Percentiles rank a stretch among this genome's conserved stretches.
Conservation (phyloP, 2,113 vertebrate genomes). For the Neolamprologus variostigma region DNA sequence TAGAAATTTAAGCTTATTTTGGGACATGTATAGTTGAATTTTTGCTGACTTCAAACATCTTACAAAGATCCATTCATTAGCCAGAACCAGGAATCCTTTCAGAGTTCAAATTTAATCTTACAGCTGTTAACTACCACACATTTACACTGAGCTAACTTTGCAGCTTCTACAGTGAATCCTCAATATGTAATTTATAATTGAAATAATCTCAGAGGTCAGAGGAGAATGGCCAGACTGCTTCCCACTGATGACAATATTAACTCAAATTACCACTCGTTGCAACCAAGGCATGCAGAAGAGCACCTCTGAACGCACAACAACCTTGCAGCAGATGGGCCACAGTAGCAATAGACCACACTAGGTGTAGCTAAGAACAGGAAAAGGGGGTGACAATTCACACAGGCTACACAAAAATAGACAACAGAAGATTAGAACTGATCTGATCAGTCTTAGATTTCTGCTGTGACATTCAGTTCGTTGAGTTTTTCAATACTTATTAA, state of each 20-base stretch:
- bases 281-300: neutral
- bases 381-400: neutral
- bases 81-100: neutral
- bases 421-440: neutral
- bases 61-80: neutral
- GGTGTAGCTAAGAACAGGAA: neutral
- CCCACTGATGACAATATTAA: neutral
- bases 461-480: neutral
- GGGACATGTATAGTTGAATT: neutral
- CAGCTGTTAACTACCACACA: neutral
- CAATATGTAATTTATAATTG: neutral
- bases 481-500: neutral
- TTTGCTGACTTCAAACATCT: neutral
- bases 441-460: neutral
- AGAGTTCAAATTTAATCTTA: neutral
- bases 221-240: neutral
- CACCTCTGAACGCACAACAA: neutral
- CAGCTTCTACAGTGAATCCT: neutral
- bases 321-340: neutral
- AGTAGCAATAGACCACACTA: neutral
- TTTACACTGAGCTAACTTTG: neutral
- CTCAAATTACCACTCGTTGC: neutral
- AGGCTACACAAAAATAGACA: neutral
- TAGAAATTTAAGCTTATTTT: neutral
- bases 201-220: neutral